Conservation (phyloP, 2,888 invertebrate genomes). For the Conus canariensis region DNA sequence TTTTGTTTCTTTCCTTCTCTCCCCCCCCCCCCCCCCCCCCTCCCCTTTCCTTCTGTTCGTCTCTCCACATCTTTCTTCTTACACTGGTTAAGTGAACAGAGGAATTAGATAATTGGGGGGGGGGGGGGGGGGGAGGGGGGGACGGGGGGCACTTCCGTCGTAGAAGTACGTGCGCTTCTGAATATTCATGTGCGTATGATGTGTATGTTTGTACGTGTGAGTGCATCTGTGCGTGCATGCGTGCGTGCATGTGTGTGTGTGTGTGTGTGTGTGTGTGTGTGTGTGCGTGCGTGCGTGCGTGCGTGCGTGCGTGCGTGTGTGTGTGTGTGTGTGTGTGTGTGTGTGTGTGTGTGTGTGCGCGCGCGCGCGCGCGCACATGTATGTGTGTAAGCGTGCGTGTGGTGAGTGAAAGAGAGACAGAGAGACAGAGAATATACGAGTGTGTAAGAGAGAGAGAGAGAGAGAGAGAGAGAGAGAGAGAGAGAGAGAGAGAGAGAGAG, state of each 20-base stretch:
- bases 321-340: neutral
- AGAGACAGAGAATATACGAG: neutral
- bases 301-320: neutral
- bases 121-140: too few relatives aligned
- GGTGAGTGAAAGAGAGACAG: neutral
- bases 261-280: conserved; percentile 1
- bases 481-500: neutral
- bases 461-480: neutral
- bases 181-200: neutral
- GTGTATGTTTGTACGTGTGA: neutral
- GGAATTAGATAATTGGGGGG: too few relatives aligned
- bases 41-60: neutral
- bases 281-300: neutral
- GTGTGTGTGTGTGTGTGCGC: neutral
- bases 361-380: neutral
- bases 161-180: neutral
- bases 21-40: neutral
- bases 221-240: neutral
- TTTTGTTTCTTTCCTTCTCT: neutral
- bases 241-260: neutral
- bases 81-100: too few relatives aligned
- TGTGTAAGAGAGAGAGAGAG: neutral
- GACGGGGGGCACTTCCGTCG: neutral
- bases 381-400: neutral
- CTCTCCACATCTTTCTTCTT: neutral